Percentiles rank a stretch among this genome's conserved stretches.
These are phyloP conservation scores for Rhamnusium bicolor DNA, from an alignment of 2,888 invertebrate genomes.

Conservation along the genomic window DNA sequence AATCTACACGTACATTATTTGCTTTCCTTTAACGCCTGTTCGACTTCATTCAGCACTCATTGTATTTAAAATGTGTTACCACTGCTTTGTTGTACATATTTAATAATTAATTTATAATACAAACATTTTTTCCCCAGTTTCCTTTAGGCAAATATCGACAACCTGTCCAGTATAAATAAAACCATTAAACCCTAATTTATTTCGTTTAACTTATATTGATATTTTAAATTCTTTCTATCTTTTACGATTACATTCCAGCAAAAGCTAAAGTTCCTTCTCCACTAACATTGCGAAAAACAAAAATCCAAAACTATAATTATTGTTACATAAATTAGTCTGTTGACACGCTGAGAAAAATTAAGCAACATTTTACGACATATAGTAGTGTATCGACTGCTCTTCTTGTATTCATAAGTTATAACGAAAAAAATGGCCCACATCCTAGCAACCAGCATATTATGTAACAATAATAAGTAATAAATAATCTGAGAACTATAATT, in stretches of 20 bases:
- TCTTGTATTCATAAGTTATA: not conserved
- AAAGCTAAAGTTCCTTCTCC: not conserved
- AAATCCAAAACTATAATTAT: conserved; percentile 7
- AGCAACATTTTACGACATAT: conserved; percentile 24
- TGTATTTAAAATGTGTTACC: no score
- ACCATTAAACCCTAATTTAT: not conserved
- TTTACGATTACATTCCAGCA: not conserved
- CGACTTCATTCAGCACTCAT: no score
- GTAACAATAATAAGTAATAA: no score
- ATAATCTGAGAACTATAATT: no score
- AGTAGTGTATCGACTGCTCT: not conserved
- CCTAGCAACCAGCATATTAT: not conserved
- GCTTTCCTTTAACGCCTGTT: no score
- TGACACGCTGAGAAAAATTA: conserved; percentile 13
- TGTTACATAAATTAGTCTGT: conserved; percentile 25
- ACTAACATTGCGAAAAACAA: conserved; percentile 21
- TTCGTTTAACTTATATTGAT: not conserved
- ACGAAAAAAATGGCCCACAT: conserved; percentile 28
- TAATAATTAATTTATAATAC: no score
- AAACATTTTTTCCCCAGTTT: not conserved
- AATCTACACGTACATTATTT: no score
- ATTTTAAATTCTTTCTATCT: not conserved
- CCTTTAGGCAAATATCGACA: not conserved
- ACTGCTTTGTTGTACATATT: no score
- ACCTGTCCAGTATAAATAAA: not conserved